Evolutionary conservation across 2,888 invertebrate species (phyloP).

Genomic region (Protula sp.): DNA sequence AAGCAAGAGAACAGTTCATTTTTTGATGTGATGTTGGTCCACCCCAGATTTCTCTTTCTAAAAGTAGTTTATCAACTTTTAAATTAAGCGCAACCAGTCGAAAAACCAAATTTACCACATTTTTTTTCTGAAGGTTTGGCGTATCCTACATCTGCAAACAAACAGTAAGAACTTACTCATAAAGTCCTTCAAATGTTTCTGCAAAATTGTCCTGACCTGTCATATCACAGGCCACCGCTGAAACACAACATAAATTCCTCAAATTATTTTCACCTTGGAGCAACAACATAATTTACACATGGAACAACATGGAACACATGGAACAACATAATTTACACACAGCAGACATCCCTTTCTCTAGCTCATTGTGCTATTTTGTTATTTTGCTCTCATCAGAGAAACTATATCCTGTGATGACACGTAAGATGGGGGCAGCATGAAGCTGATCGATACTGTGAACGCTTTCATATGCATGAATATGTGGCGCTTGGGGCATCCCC

Average conservation of each 20-base stretch:
- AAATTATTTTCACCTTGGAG: neutral
- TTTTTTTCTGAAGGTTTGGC: neutral
- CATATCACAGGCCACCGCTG: neutral
- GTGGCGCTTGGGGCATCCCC: neutral
- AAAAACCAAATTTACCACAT: neutral
- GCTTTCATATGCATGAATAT: neutral
- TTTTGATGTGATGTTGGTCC: too few relatives aligned
- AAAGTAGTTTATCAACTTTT: too few relatives aligned
- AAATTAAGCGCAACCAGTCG: too few relatives aligned
- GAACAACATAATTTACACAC: too few relatives aligned
- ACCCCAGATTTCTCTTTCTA: too few relatives aligned
- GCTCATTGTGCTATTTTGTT: too few relatives aligned
- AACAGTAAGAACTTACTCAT: slow-evolving; percentile 7
- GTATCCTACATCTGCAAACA: neutral
- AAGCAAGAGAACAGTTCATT: too few relatives aligned
- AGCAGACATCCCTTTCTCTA: too few relatives aligned
- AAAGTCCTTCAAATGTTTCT: slow-evolving; percentile 14
- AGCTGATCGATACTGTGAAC: neutral
- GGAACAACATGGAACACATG: too few relatives aligned
- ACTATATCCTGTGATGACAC: too few relatives aligned
- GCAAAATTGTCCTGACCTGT: neutral
- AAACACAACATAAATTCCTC: neutral
- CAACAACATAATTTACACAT: neutral
- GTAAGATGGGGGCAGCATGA: too few relatives aligned
- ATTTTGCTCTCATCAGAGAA: too few relatives aligned